These are phyloP conservation scores for Lordiphosa mommai DNA, from an alignment of 1,140 invertebrate species.

Conservation along the genomic window DNA sequence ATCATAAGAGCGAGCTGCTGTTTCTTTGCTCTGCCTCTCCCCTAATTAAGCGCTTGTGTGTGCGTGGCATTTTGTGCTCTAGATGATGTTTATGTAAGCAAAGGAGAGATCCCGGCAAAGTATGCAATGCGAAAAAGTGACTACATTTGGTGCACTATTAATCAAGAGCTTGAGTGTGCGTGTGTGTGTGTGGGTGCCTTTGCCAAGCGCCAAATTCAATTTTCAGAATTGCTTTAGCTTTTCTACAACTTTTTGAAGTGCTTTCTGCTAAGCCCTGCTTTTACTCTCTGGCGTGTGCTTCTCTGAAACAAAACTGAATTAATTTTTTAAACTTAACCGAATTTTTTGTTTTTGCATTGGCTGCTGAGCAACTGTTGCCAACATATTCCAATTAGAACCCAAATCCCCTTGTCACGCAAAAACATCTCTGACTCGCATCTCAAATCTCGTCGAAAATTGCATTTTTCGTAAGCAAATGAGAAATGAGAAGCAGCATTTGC, in stretches of 20 bases:
- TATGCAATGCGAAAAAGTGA: constrained; percentile 10
- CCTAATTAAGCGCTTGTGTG: constrained; percentile 37
- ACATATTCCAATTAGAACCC: neutral
- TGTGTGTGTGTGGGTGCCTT: neutral
- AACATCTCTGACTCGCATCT: constrained; percentile 2
- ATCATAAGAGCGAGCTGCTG: constrained; percentile 31
- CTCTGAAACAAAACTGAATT: too few species aligned
- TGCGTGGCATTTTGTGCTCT: constrained; percentile 25
- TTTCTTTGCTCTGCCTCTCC: neutral
- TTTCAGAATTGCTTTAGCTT: constrained; percentile 7
- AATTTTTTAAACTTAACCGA: too few species aligned
- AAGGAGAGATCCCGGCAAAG: neutral
- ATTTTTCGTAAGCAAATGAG: constrained; percentile 22
- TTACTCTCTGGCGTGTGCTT: too few species aligned
- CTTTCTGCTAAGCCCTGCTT: neutral
- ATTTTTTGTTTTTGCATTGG: too few species aligned
- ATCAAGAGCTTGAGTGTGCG: constrained; percentile 6
- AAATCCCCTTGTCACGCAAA: neutral
- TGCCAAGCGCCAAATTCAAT: constrained; percentile 15
- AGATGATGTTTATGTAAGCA: constrained; percentile 11
- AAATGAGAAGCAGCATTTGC: constrained; percentile 5
- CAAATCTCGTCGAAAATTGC: constrained; percentile 17
- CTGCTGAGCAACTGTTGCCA: too few species aligned
- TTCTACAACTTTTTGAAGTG: neutral
- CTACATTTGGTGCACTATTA: constrained; percentile 22